These are phyloP conservation scores for Eubasilissa splendida DNA, from an alignment of 2,888 invertebrate genomes.

Conservation along the genomic window DNA sequence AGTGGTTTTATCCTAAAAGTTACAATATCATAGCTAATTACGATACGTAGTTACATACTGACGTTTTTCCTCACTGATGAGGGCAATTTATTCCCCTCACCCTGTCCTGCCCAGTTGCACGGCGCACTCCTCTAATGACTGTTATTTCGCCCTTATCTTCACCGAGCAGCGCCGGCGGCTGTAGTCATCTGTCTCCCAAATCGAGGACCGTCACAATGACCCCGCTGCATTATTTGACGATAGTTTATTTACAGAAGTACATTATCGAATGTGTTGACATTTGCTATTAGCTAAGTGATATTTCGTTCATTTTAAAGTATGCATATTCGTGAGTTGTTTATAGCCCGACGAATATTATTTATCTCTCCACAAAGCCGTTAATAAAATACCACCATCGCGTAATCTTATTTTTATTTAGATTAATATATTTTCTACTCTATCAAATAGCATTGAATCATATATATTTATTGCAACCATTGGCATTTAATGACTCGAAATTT, in stretches of 20 bases:
- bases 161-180: not conserved
- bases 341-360: no score
- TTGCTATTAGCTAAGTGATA: conserved; percentile 6
- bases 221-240: not conserved
- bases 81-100: not conserved
- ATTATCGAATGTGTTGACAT: conserved; percentile 10
- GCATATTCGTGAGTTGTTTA: no score
- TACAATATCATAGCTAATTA: no score
- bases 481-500: no score
- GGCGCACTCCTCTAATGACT: conserved; percentile 10
- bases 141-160: conserved; percentile 17
- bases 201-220: conserved; percentile 4
- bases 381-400: no score
- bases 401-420: no score
- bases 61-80: not conserved
- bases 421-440: no score
- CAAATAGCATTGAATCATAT: no score
- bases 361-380: no score
- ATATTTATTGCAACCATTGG: no score
- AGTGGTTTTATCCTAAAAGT: no score
- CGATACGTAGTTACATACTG: no score
- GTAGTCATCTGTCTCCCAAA: conserved; percentile 20
- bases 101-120: conserved; percentile 14
- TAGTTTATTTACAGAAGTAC: not conserved
- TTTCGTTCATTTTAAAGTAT: not conserved